These are phyloP conservation scores for Tetranychus cinnabarinus DNA, from an alignment of 1,140 invertebrate genomes.

Conservation along the genomic window DNA sequence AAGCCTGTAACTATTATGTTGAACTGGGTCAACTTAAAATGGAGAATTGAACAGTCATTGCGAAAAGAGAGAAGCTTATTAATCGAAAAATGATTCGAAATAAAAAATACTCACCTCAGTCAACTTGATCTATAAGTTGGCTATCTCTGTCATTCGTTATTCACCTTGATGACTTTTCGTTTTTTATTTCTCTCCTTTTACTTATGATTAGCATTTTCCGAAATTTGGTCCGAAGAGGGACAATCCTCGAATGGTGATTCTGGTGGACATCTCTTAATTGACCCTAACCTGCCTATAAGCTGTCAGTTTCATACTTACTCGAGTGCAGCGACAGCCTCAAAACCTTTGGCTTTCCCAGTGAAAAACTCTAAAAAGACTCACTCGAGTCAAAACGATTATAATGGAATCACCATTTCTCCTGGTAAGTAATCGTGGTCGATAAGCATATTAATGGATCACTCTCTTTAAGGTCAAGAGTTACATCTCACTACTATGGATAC, in stretches of 20 bases:
- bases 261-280: background rate
- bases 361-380: background rate
- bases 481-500: no score
- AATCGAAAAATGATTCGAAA: no score
- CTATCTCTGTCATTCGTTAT: background rate
- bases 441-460: background rate
- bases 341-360: background rate
- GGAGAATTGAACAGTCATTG: no score
- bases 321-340: background rate
- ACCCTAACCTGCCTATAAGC: conserved; percentile 4
- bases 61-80: no score
- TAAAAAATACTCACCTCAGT: no score
- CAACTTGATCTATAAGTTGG: no score
- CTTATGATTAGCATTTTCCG: background rate
- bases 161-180: background rate
- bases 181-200: background rate
- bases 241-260: background rate
- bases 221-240: background rate
- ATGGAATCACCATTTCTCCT: background rate
- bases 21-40: no score
- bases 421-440: background rate
- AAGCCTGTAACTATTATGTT: no score
- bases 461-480: no score
- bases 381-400: background rate
- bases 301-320: conserved; percentile 6